Evolutionary conservation across 2,797 vertebrate genomes (phyloP).

Genomic region (Anabacerthia variegaticeps): DNA sequence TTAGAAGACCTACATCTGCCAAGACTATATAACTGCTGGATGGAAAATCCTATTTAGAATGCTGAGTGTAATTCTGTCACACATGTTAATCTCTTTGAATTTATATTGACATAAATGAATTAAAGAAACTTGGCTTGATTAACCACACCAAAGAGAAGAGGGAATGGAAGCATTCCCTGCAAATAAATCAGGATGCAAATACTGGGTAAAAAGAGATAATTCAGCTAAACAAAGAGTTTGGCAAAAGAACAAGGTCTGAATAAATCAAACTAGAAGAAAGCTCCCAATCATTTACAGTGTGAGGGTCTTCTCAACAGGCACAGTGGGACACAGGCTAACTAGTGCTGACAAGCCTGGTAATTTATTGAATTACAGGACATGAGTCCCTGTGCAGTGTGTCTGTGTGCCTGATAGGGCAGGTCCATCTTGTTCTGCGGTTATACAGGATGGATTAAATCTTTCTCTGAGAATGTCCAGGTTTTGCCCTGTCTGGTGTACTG

Average conservation of each 20-base stretch:
- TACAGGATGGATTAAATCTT: background rate
- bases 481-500: background rate
- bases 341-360: background rate
- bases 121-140: constrained; percentile 21
- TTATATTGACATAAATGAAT: background rate
- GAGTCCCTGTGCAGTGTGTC: background rate
- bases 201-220: background rate
- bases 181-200: constrained; percentile 22
- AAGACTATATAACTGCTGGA: background rate
- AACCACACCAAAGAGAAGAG: background rate
- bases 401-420: background rate
- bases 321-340: background rate
- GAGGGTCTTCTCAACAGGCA: background rate
- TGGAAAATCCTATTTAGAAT: background rate
- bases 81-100: background rate
- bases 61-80: background rate
- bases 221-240: constrained; percentile 2
- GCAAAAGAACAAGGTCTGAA: background rate
- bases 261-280: background rate
- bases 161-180: background rate
- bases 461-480: background rate
- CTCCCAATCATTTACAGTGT: background rate
- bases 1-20: background rate
- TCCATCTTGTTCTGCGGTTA: background rate
- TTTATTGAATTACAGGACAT: background rate